phyloP scores from a whole-genome alignment of 2,113 vertebrate species.

The Dipodomys stephensi region DNA sequence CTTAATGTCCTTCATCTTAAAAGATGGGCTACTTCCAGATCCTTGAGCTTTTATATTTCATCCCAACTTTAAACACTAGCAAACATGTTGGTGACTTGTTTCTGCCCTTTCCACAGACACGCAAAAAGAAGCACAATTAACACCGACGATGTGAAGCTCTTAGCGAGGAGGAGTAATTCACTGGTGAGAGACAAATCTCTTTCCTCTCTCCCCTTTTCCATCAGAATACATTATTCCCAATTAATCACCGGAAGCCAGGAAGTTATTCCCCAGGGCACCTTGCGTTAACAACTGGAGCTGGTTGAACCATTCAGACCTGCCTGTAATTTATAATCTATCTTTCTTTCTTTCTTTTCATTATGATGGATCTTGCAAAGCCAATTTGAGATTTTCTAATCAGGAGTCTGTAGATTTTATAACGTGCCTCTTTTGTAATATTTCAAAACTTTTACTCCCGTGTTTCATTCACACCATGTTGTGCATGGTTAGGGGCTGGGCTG shows the following conservation, averaged over 20 bases:
- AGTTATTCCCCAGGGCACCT: constrained; percentile 70
- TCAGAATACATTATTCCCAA: constrained; percentile 62
- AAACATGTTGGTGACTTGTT: constrained; percentile 31
- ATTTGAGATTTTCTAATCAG: constrained; percentile 73
- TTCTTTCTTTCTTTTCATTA: not conserved
- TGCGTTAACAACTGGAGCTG: constrained; percentile 58
- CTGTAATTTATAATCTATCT: constrained; percentile 51
- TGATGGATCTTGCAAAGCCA: constrained; percentile 64
- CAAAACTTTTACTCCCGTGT: constrained; percentile 30
- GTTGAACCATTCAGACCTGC: constrained; percentile 57
- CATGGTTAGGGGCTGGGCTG: not conserved
- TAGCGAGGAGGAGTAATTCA: constrained; percentile 92
- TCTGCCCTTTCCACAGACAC: constrained; percentile 87
- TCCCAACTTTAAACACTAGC: not conserved
- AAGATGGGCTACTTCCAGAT: not conserved
- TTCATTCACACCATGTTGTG: not conserved
- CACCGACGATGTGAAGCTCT: constrained; percentile 94
- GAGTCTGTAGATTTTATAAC: constrained; percentile 54
- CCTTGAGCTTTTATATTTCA: not conserved
- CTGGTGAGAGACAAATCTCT: constrained; percentile 90
- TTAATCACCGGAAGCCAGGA: constrained; percentile 52
- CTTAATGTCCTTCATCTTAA: not conserved
- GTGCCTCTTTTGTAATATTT: constrained; percentile 58
- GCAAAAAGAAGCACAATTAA: constrained; percentile 93
- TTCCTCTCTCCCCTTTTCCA: constrained; percentile 59